A percentile compares a stretch with the other conserved stretches of the same genome.
Conservation (phyloP, 2,888 invertebrate species). For the Halictus quadricinctus region DNA sequence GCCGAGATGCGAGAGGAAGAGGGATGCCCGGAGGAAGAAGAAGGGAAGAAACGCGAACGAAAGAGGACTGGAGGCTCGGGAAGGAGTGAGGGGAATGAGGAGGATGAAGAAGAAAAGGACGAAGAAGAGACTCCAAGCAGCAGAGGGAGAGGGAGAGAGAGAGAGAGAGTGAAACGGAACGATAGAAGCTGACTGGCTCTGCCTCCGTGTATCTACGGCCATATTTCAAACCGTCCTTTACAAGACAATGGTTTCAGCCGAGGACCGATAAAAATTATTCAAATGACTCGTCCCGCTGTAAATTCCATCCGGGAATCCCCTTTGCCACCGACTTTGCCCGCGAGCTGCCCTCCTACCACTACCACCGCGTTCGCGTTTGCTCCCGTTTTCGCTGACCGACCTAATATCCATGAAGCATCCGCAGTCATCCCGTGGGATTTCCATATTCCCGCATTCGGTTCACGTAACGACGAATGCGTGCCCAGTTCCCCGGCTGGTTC, state of each 20-base stretch:
- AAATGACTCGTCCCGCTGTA: constrained; percentile 74
- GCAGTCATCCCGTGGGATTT: constrained; percentile 11
- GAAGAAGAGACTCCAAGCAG: not conserved
- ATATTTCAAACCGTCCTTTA: constrained; percentile 78
- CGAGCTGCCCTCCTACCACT: constrained; percentile 9
- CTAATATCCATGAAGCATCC: constrained; percentile 25
- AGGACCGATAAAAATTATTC: constrained; percentile 79
- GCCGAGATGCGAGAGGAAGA: not conserved
- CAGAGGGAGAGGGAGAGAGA: not conserved
- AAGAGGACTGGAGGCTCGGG: constrained; percentile 35
- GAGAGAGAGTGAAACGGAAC: constrained; percentile 40
- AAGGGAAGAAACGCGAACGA: constrained; percentile 34
- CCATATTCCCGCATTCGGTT: constrained; percentile 14
- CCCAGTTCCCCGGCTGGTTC: not conserved
- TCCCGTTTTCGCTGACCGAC: constrained; percentile 40
- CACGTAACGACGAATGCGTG: not conserved
- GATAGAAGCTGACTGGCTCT: constrained; percentile 54
- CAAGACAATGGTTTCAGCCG: constrained; percentile 80
- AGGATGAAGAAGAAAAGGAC: not conserved
- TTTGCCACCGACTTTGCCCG: constrained; percentile 50
- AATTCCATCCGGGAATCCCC: constrained; percentile 71
- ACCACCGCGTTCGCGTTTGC: constrained; percentile 16
- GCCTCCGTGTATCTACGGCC: constrained; percentile 75
- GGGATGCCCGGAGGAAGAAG: constrained; percentile 4
- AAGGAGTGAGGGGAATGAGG: constrained; percentile 32